These are phyloP conservation scores for Thymelicus acteon DNA, from an alignment of 2,888 invertebrate species.

Conservation along the genomic window DNA sequence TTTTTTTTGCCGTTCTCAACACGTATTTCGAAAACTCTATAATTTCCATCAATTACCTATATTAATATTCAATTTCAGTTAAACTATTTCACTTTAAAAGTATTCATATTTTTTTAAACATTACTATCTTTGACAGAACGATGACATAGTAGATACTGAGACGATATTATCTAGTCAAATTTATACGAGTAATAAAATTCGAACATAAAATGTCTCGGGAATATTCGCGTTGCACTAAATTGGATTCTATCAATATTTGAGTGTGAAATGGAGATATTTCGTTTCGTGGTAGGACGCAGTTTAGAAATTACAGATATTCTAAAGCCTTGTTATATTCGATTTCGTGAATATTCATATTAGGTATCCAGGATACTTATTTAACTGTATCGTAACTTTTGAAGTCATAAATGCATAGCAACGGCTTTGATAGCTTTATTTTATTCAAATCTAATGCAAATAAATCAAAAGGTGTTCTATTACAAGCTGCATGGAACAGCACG, in stretches of 20 bases:
- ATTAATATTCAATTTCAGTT: no score
- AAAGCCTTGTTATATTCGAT: not conserved
- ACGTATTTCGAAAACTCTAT: no score
- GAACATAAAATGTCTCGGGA: conserved; percentile 10
- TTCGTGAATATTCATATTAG: not conserved
- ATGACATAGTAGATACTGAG: not conserved
- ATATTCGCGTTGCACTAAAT: conserved; percentile 1
- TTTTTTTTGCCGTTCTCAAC: not conserved
- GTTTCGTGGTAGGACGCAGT: not conserved
- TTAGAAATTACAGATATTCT: conserved; percentile 1
- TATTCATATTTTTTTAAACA: no score
- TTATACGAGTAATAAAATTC: conserved; percentile 11
- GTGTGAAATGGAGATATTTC: conserved; percentile 15
- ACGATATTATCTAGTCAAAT: conserved; percentile 7
- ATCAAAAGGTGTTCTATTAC: no score
- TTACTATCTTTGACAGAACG: not conserved
- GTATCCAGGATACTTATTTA: not conserved
- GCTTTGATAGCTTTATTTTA: no score
- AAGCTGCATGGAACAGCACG: no score
- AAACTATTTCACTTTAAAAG: no score
- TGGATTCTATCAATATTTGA: conserved; percentile 17
- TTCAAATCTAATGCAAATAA: no score
- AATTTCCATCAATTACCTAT: no score
- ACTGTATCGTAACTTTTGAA: not conserved
- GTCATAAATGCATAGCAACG: not conserved